Evolutionary conservation across 2,797 vertebrate genomes (phyloP), one percentile per base, ranked within the genome.

Genomic region (Allobates femoralis): DNA sequence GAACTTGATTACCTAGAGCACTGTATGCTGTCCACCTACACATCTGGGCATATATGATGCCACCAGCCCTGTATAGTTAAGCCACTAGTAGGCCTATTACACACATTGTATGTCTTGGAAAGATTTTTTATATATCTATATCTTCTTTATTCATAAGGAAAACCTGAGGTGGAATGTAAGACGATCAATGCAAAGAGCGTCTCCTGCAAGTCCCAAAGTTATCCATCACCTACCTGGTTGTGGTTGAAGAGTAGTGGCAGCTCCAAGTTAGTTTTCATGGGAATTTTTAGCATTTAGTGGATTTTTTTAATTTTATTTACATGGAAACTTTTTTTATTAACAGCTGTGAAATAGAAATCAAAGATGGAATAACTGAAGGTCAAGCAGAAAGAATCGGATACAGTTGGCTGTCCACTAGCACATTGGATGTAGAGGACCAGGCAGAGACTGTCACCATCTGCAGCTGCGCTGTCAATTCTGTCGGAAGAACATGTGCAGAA

Each of bases 401-500:
- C 71, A 91, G 91, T 0, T 96, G 95, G 94, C 89, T 74, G 16
- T 92, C 96, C 6, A 91, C 71, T 64, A 95, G 94, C 66, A 91
- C 87, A 16, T 85, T 96, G 76, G 84, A 87, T 10, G 56, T 85
- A 23, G 89, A 21, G 0, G 88, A 92, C 16, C 81, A 90, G 0
- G 37, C 90, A 37, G 26, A 85, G 15, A 79, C 86, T 11, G 89
- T 92, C 81, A 90, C 74, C 0, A 19, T 96, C 75, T 93, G 88
- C 89, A 97, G 97, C 88, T 98, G 97, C 85, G 90, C 96, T 2
- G 90, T 84, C 28, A 98, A 96, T 90, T 90, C 91, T 0, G 62
- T 90, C 0, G 94, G 93, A 87, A 90, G 85, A 0, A 84, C 91
- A 30, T 96, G 95, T 0, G 67, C 92, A 51, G 92, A 88, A 21